These are phyloP conservation scores for Leptatherina wallacei DNA, from an alignment of 2,797 vertebrate genomes.

Conservation along the genomic window DNA sequence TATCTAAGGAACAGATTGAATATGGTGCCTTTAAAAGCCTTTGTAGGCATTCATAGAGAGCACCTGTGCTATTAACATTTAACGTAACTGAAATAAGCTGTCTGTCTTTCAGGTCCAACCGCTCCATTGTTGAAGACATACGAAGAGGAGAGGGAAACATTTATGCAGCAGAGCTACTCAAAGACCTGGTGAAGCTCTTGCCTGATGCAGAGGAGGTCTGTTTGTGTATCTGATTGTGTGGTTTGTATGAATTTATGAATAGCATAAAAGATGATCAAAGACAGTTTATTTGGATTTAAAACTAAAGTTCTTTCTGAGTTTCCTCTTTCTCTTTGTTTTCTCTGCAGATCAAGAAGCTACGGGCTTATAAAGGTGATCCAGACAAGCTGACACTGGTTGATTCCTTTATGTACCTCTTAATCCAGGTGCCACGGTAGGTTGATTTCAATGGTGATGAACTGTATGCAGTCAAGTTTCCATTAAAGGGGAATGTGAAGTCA, in stretches of 20 bases:
- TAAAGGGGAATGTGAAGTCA: conserved; percentile 22
- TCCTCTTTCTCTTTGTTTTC: conserved; percentile 31
- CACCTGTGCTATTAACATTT: conserved; percentile 44
- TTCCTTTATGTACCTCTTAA: conserved; percentile 93
- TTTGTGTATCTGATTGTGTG: conserved; percentile 17
- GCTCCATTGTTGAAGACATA: conserved; percentile 94
- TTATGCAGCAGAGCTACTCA: conserved; percentile 90
- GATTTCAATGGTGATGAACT: conserved; percentile 17
- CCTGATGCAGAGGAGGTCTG: conserved; percentile 94
- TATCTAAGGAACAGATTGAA: conserved; percentile 10
- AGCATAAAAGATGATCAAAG: conserved; percentile 21
- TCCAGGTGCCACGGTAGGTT: conserved; percentile 95
- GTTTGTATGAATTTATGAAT: conserved; percentile 31
- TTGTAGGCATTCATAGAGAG: conserved; percentile 15
- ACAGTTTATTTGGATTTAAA: conserved; percentile 24
- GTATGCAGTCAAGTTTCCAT: conserved; percentile 7
- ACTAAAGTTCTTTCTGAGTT: conserved; percentile 33
- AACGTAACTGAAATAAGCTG: conserved; percentile 16
- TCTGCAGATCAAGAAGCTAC: conserved; percentile 91
- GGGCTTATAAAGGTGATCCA: conserved; percentile 90
- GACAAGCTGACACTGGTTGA: conserved; percentile 95
- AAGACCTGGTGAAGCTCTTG: conserved; percentile 94
- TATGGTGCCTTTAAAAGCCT: conserved; percentile 16
- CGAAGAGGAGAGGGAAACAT: conserved; percentile 87
- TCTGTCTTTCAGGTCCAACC: conserved; percentile 86